Conservation (phyloP, 2,113 vertebrate genomes). For the Tachycineta bicolor region DNA sequence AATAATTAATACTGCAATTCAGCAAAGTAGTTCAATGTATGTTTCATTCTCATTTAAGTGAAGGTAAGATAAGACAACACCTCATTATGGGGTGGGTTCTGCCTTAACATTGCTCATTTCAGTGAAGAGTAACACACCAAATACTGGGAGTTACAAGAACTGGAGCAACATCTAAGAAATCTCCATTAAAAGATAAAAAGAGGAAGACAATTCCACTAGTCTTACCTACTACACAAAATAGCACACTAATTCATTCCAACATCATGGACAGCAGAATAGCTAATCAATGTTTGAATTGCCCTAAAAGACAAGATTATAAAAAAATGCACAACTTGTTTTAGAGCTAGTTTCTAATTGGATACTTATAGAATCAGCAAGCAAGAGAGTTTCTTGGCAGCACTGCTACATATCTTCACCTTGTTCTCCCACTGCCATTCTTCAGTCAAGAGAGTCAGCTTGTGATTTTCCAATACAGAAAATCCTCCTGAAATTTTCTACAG, state of each 20-base stretch:
- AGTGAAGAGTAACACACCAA: background rate
- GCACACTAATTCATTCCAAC: background rate
- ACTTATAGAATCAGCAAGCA: background rate
- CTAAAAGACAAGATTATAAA: background rate
- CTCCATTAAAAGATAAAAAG: background rate
- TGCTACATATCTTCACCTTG: background rate
- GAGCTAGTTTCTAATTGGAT: background rate
- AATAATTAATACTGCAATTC: background rate
- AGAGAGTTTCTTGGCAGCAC: background rate
- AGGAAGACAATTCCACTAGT: background rate
- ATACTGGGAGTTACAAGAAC: background rate
- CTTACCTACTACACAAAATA: background rate
- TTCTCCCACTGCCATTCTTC: background rate
- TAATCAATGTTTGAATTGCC: background rate
- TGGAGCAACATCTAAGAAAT: background rate
- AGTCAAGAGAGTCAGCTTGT: background rate
- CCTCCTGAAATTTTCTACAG: background rate
- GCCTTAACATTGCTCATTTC: background rate
- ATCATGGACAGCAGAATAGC: background rate
- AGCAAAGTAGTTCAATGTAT: background rate
- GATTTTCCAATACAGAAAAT: background rate
- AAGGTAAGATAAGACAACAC: background rate
- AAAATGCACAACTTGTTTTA: background rate
- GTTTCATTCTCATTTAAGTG: background rate
- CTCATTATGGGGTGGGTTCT: background rate